Base-by-base conservation (phyloP, 2,888 invertebrate species). In the Microctonus brassicae region DNA sequence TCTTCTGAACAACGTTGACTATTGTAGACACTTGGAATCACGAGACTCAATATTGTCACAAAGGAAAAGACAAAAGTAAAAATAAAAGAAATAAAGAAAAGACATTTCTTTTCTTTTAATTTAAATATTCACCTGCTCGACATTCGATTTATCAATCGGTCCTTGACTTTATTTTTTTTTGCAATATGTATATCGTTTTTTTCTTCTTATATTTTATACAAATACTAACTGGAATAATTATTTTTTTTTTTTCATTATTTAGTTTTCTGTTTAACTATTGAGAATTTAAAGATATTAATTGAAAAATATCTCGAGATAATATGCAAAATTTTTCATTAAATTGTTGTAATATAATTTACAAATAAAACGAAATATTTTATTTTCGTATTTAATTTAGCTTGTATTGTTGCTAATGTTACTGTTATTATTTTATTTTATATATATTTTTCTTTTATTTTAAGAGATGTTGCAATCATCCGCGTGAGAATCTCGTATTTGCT, bases 401-500 rank as follows among this genome's bases (percentile, higher is more conserved):
- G n/a, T n/a, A n/a, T n/a, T n/a, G n/a, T n/a, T n/a, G n/a, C n/a
- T n/a, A n/a, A n/a, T n/a, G n/a, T n/a, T n/a, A n/a, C n/a, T n/a
- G n/a, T 36, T 53, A 65, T 33, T 29, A 33, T 29, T 53, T 26
- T 26, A 52, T 60, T 52, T 34, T 63, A 42, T 53, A 52, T 57
- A 64, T 62, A 10, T 10, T 17, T 29, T 71, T 22, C 29, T 64
- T 39, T 64, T 58, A 66, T 53, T 20, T 66, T 93, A 94, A 80
- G 93, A 93, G 81, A 94, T 90, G 83, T 90, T 91, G 84, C 94
- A 94, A 83, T 93, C 93, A 77, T 94, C 92, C 34, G 90, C 88
- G 77, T 93, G 92, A 58, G 92, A 91, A 81, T 94, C 93, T 78
- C 93, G 89, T 79, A 94, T 92, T 88, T 94, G 94, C 83, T 94